A percentile compares a stretch with the other conserved stretches of the same genome.
Conservation (phyloP, 2,888 invertebrate species). For the Oscheius sp. region DNA sequence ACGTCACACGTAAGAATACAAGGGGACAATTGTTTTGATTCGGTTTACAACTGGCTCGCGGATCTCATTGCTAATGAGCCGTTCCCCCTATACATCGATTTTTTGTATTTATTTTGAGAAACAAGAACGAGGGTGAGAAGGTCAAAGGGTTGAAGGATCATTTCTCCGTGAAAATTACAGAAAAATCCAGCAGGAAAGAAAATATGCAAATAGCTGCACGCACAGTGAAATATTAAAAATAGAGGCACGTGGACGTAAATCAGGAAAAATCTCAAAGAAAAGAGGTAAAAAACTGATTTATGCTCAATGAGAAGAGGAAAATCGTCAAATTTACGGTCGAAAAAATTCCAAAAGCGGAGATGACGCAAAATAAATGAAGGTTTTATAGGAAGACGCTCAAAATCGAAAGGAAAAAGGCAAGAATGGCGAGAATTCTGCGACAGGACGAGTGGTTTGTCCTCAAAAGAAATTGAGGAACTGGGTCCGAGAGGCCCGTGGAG, state of each 20-base stretch:
- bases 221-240: background rate
- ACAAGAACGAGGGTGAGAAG: background rate
- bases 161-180: background rate
- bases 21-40: slow-evolving; percentile 14
- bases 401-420: background rate
- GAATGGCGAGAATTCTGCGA: background rate
- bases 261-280: background rate
- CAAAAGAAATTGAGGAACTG: background rate
- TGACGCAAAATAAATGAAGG: background rate
- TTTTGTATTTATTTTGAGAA: background rate
- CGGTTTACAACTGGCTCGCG: slow-evolving; percentile 20
- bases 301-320: no score
- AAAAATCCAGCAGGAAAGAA: background rate
- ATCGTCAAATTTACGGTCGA: no score
- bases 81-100: slow-evolving; percentile 1
- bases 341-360: background rate
- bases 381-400: background rate
- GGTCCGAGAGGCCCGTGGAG: no score
- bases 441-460: no score
- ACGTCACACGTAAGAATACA: slow-evolving; percentile 2
- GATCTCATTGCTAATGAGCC: background rate
- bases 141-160: background rate
- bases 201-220: no score
- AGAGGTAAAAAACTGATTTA: background rate
- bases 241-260: background rate